Evolutionary conservation across 1,140 invertebrate genomes (phyloP), one percentile per base, ranked within the genome.

Genomic region (Drosophila malerkotliana): DNA sequence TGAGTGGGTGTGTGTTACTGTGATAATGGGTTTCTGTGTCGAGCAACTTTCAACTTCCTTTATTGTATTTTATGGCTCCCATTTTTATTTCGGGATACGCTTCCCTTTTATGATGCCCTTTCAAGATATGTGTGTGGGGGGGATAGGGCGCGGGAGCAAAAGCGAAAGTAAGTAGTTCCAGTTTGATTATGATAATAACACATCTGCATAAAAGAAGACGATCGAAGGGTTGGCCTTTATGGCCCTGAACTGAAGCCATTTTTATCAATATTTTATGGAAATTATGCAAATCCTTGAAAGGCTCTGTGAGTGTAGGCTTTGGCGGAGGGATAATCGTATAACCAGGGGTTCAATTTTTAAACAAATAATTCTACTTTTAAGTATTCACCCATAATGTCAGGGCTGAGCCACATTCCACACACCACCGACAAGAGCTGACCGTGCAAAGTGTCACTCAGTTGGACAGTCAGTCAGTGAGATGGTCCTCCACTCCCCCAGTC

Each of bases 1-100:
- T 18, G 32, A 10, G 41, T 21, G 60, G 57, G 47, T 68, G 69
- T 77, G 71, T 59, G 68, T 79, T 79, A 88, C 83, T 83, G 79
- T 88, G 79, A 88, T 88, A 88, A 88, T 88, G 83, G 83, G 84
- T 89, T 88, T 88, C 84, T 88, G 72, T 88, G 83, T 88, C 83
- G 72, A 56, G 59, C 84, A 83, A 88, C 83, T 89, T 89, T 83
- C 83, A 89, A 88, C 83, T 88, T 88, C 68, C 83, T 84, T 88
- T 83, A 88, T 88, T 88, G 83, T 78, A 79, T 89, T 88, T 88
- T 88, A 88, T 88, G 83, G 82, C 47, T 26, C 51, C 12, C 32
- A 48, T 9, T 57, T 45, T 24, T 61, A 63, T 68, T 68, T 72
- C 78, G 44, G 72, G 76, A 24, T 72, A 67, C 39, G 67, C 73